A percentile compares a stretch with the other conserved stretches of the same genome.
These are phyloP conservation scores for Drosophila mayri DNA, from an alignment of 1,140 invertebrate genomes.

Conservation along the genomic window DNA sequence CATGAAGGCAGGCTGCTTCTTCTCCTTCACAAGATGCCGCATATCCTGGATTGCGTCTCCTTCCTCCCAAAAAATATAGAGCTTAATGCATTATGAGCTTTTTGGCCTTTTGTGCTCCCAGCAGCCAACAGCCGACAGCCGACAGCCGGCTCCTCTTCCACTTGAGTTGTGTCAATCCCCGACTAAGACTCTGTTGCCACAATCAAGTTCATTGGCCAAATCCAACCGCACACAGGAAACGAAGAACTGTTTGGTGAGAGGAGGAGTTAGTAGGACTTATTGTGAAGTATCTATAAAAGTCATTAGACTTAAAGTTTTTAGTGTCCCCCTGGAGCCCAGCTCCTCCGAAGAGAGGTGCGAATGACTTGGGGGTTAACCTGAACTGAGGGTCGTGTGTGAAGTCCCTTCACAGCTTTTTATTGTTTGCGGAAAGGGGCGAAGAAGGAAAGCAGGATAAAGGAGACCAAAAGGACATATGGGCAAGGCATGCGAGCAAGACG, in stretches of 20 bases:
- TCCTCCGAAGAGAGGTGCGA: constrained; percentile 14
- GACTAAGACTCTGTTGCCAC: constrained; percentile 57
- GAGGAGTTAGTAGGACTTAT: constrained; percentile 7
- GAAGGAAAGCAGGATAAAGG: constrained; percentile 3
- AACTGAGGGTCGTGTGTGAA: no score
- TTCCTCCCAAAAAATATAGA: background rate
- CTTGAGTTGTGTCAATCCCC: constrained; percentile 56
- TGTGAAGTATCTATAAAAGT: constrained; percentile 67
- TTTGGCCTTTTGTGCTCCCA: constrained; percentile 40
- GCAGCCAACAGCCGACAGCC: background rate
- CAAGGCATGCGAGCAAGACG: constrained; percentile 66
- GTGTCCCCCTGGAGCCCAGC: constrained; percentile 13
- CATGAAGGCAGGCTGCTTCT: background rate
- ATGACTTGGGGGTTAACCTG: constrained; percentile 63
- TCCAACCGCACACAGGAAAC: constrained; percentile 25
- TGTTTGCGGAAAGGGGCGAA: constrained; percentile 12
- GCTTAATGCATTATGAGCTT: constrained; percentile 59
- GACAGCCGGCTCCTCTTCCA: constrained; percentile 41
- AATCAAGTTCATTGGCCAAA: constrained; percentile 65
- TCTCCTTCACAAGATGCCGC: background rate
- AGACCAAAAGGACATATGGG: constrained; percentile 17
- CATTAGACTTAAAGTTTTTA: constrained; percentile 73
- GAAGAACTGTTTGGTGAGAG: background rate
- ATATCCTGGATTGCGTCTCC: constrained; percentile 3
- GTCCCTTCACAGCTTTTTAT: constrained; percentile 20